Conservation (phyloP, 2,797 vertebrate species). For the Phrynocephalus guinanensis region DNA sequence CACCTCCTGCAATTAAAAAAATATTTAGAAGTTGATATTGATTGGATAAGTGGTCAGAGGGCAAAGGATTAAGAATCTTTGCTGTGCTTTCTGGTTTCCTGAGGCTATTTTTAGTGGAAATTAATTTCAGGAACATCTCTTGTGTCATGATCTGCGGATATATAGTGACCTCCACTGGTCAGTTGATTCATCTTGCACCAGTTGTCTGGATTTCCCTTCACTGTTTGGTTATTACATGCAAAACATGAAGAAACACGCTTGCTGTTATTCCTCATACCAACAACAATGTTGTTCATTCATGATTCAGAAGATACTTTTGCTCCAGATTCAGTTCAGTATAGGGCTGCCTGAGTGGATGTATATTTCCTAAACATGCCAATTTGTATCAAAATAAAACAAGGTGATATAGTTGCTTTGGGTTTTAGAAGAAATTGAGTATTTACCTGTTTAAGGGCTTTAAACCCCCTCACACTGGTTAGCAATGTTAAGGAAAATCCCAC, state of each 20-base stretch:
- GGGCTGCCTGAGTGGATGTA: too few species aligned
- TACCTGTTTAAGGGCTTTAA: neutral
- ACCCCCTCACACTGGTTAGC: neutral
- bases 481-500: neutral
- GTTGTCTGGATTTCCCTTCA: neutral
- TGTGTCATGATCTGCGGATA: neutral
- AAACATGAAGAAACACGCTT: neutral
- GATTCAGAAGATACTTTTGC: neutral
- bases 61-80: neutral
- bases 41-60: neutral
- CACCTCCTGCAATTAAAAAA: neutral
- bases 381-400: neutral
- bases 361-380: neutral
- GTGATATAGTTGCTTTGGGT: neutral
- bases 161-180: constrained; percentile 61
- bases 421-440: neutral
- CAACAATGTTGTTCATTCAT: neutral
- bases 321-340: neutral
- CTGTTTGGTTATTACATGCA: neutral
- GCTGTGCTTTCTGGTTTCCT: neutral
- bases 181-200: neutral
- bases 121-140: neutral
- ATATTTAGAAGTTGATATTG: neutral
- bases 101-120: neutral
- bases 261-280: neutral